Conservation (phyloP, 2,113 vertebrate species). For the Pleuronectes platessa region DNA sequence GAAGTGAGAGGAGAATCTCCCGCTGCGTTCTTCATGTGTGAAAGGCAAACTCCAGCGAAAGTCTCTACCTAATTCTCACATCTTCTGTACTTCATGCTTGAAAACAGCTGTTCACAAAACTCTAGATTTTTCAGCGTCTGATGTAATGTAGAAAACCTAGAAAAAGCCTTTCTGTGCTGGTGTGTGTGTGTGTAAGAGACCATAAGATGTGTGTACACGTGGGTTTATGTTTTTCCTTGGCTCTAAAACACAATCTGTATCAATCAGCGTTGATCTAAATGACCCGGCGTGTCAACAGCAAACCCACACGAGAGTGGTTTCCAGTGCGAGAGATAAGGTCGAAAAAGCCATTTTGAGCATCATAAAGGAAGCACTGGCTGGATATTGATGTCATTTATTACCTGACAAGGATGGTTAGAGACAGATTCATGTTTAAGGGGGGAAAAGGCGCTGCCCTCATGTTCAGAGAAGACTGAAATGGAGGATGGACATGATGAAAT, state of each 20-base stretch:
- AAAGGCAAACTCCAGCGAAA: not conserved
- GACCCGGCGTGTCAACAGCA: constrained; percentile 69
- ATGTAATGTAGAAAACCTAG: constrained; percentile 8
- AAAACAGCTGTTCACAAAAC: too few relatives aligned
- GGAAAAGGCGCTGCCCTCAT: constrained; percentile 51
- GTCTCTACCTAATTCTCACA: not conserved
- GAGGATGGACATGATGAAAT: constrained; percentile 65
- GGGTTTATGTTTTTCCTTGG: constrained; percentile 31
- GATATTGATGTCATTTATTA: constrained; percentile 80
- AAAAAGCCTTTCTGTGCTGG: not conserved
- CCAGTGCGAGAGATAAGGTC: constrained; percentile 71
- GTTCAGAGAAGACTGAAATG: constrained; percentile 57
- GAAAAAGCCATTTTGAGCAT: constrained; percentile 74
- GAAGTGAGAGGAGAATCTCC: not conserved
- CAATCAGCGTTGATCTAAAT: constrained; percentile 74
- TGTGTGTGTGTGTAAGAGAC: not conserved
- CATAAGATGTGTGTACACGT: constrained; percentile 24
- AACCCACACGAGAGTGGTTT: constrained; percentile 63
- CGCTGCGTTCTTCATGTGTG: not conserved
- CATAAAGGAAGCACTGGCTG: constrained; percentile 70
- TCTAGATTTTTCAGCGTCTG: constrained; percentile 17
- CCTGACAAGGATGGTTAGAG: constrained; percentile 58
- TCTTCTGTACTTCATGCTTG: too few relatives aligned
- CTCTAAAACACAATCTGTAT: constrained; percentile 69
- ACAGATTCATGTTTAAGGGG: constrained; percentile 29